Conservation (phyloP, 2,888 invertebrate species). For the Caenorhabditis sp. region DNA sequence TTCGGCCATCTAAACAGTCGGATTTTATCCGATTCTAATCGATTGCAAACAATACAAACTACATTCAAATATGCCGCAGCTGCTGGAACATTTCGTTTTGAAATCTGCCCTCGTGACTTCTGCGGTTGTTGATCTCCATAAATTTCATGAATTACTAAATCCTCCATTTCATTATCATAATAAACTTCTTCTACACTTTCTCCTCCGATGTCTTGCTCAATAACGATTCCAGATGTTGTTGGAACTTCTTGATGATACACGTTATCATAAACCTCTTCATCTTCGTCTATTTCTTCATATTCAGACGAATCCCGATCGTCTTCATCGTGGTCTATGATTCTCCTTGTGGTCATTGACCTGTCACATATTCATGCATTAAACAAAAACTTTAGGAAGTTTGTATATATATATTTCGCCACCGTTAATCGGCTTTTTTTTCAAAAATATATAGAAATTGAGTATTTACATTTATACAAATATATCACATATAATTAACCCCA, state of each 20-base stretch:
- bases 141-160: constrained; percentile 32
- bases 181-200: constrained; percentile 16
- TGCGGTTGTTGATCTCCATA: constrained; percentile 18
- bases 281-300: constrained; percentile 35
- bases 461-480: constrained; percentile 3
- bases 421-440: background rate
- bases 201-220: background rate
- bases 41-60: constrained; percentile 28
- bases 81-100: background rate
- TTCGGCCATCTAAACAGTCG: constrained; percentile 44
- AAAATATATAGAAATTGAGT: background rate
- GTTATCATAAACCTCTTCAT: constrained; percentile 16
- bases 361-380: too few species aligned
- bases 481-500: constrained; percentile 39
- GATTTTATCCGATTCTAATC: constrained; percentile 36
- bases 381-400: too few species aligned
- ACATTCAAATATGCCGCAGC: background rate
- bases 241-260: constrained; percentile 1
- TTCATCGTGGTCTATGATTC: constrained; percentile 33
- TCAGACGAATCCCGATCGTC: constrained; percentile 34
- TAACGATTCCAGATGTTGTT: background rate
- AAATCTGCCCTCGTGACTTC: background rate
- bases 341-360: background rate
- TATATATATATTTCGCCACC: too few species aligned
- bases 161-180: constrained; percentile 38